These are phyloP conservation scores for Jaculus jaculus DNA, from an alignment of 2,113 vertebrate species.

Conservation along the genomic window DNA sequence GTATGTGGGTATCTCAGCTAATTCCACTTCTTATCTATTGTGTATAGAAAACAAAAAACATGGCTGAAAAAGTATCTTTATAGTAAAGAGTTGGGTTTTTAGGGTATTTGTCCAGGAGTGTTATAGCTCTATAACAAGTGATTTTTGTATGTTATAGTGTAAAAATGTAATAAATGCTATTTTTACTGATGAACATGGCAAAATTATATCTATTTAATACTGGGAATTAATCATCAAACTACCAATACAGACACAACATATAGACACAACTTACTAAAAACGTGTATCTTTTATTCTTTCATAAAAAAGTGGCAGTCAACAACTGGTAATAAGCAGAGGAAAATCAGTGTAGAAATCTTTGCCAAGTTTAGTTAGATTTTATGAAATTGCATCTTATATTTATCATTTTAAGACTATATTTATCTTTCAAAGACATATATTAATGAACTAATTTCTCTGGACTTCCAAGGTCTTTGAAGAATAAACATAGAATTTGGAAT, in stretches of 20 bases:
- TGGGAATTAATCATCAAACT: neutral
- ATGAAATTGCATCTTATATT: conserved; percentile 16
- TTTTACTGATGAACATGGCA: neutral
- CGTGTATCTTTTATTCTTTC: neutral
- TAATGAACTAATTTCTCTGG: conserved; percentile 57
- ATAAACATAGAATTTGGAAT: conserved; percentile 54
- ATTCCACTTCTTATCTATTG: no score
- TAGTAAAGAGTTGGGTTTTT: no score
- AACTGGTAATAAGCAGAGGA: neutral
- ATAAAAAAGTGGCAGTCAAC: neutral
- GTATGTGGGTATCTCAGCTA: no score
- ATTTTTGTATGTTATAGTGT: neutral
- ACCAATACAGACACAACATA: conserved; percentile 14
- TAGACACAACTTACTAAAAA: neutral
- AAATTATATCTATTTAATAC: neutral
- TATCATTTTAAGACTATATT: conserved; percentile 34
- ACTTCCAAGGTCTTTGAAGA: conserved; percentile 58
- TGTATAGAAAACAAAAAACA: no score
- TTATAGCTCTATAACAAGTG: neutral
- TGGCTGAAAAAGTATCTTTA: no score
- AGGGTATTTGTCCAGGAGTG: no score
- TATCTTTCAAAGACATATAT: neutral
- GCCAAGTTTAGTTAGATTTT: neutral
- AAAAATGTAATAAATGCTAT: neutral
- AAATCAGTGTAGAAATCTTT: neutral